Conservation (phyloP, 1,140 invertebrate genomes). For the Aphaenogaster rudis region DNA sequence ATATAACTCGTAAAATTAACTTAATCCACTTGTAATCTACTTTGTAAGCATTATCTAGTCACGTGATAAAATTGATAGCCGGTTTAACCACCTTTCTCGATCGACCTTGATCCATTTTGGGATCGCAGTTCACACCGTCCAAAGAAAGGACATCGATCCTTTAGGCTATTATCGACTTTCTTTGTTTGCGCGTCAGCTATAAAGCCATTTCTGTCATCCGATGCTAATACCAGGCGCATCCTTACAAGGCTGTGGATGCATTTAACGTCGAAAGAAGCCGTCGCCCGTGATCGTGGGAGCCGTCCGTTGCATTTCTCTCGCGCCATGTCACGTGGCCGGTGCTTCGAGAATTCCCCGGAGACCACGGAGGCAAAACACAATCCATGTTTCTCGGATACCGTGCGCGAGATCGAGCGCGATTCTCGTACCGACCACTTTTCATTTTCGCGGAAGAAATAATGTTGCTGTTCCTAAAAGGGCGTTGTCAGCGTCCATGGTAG, state of each 20-base stretch:
- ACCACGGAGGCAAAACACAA: constrained; percentile 63
- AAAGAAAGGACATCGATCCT: constrained; percentile 23
- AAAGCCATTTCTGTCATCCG: constrained; percentile 81
- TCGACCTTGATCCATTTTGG: constrained; percentile 3
- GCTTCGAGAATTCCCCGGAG: constrained; percentile 56
- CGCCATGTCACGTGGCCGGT: constrained; percentile 44
- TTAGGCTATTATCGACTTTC: constrained; percentile 72
- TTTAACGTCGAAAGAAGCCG: constrained; percentile 62
- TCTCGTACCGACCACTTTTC: constrained; percentile 66
- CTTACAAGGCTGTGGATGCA: constrained; percentile 78
- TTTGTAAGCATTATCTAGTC: background rate
- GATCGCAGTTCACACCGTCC: background rate
- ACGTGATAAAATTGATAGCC: background rate
- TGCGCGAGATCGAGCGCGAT: constrained; percentile 65
- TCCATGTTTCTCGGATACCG: constrained; percentile 65
- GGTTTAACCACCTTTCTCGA: background rate
- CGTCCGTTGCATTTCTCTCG: constrained; percentile 49
- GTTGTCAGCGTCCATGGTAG: background rate
- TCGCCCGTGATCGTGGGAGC: constrained; percentile 72
- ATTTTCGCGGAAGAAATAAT: constrained; percentile 65
- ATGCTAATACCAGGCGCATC: constrained; percentile 76
- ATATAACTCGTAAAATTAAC: background rate
- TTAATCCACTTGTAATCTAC: background rate
- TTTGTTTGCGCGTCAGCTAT: constrained; percentile 73
- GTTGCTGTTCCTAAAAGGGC: constrained; percentile 14